Conservation (phyloP, 2,797 vertebrate genomes). For the Cygnus olor region DNA sequence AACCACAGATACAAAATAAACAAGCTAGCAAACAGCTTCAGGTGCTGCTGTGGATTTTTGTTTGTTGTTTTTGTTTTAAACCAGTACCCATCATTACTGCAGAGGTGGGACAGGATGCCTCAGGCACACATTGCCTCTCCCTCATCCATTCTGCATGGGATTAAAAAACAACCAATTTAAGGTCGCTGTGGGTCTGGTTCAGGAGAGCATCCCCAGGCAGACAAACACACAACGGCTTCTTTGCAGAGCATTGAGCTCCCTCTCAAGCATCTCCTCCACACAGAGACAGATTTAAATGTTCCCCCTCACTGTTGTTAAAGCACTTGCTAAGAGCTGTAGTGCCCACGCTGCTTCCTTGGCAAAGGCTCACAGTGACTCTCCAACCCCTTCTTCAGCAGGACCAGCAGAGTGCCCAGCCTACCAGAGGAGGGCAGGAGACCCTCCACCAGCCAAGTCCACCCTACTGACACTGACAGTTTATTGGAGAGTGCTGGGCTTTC, state of each 20-base stretch:
- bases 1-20: not conserved
- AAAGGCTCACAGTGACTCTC: not conserved
- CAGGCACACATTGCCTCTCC: not conserved
- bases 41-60: not conserved
- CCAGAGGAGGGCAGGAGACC: too few species aligned
- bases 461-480: not conserved
- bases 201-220: not conserved
- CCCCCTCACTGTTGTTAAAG: not conserved
- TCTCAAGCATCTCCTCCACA: not conserved
- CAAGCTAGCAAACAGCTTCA: not conserved
- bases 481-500: not conserved
- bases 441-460: too few species aligned
- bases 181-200: not conserved
- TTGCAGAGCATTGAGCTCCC: not conserved
- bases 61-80: not conserved
- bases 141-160: not conserved
- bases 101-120: not conserved
- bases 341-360: not conserved
- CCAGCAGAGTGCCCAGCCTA: too few species aligned
- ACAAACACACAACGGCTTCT: not conserved
- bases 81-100: not conserved
- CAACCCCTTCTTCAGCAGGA: too few species aligned
- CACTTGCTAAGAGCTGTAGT: not conserved
- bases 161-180: not conserved
- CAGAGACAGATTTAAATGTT: not conserved